Conservation (phyloP, 2,888 invertebrate species). For the Drosophila birchii region DNA sequence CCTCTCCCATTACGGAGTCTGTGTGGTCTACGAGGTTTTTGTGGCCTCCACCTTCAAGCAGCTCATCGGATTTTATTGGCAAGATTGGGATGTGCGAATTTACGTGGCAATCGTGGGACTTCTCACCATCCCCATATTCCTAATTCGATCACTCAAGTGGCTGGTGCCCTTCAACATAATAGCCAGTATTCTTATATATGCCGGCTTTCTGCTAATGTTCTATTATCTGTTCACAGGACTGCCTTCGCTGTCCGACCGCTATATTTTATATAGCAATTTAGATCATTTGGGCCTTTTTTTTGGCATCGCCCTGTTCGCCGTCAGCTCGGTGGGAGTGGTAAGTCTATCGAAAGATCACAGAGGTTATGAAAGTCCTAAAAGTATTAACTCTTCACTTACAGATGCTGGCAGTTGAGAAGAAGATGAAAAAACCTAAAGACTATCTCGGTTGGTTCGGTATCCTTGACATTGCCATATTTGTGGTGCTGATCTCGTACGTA, state of each 20-base stretch:
- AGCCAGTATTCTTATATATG: conserved; percentile 94
- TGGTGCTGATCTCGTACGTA: conserved; percentile 92
- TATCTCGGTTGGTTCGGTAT: conserved; percentile 95
- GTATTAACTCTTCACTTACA: conserved; percentile 75
- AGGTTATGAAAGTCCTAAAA: too few species aligned
- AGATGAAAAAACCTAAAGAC: conserved; percentile 94
- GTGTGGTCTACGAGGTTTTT: conserved; percentile 94
- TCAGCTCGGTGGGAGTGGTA: conserved; percentile 92
- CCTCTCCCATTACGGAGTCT: conserved; percentile 96
- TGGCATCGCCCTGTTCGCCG: conserved; percentile 94
- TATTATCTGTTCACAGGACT: conserved; percentile 91
- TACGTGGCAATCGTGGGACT: conserved; percentile 86
- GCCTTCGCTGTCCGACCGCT: conserved; percentile 83
- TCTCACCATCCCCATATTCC: conserved; percentile 88
- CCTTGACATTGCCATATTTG: conserved; percentile 92
- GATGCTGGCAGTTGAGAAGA: conserved; percentile 97
- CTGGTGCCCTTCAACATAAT: conserved; percentile 95
- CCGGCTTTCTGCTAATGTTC: conserved; percentile 87
- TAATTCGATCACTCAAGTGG: conserved; percentile 90
- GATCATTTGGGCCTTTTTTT: conserved; percentile 91
- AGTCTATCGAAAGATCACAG: conserved; percentile 79
- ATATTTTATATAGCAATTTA: conserved; percentile 80
- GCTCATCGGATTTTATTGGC: conserved; percentile 87
- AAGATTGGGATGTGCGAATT: conserved; percentile 84
- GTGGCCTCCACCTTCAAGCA: conserved; percentile 89